Conservation (phyloP, 2,888 invertebrate genomes). For the Chymomyza caudatula region DNA sequence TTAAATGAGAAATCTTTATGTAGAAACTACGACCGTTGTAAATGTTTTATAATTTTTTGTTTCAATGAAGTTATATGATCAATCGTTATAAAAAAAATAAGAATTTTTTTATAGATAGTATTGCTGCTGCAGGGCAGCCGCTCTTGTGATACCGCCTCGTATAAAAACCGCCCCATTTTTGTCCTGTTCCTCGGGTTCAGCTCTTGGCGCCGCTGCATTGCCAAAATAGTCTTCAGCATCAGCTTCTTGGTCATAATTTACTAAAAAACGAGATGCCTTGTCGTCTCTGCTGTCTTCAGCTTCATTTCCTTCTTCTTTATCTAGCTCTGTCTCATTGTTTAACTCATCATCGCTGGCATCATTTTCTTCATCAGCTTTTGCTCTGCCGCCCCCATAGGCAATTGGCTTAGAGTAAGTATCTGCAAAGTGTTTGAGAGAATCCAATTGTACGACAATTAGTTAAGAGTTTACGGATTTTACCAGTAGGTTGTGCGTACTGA, state of each 20-base stretch:
- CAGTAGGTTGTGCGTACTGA: conserved; percentile 71
- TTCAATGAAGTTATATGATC: not conserved
- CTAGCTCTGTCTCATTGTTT: not conserved
- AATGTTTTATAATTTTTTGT: not conserved
- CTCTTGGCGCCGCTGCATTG: conserved; percentile 4
- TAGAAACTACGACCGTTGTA: not conserved
- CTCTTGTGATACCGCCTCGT: not conserved
- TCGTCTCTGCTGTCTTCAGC: not conserved
- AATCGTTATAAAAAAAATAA: not conserved
- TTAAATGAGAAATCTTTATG: not conserved
- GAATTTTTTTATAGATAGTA: not conserved
- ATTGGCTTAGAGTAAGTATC: conserved; percentile 66
- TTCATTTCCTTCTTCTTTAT: not conserved
- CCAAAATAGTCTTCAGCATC: too few relatives aligned
- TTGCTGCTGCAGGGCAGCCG: not conserved
- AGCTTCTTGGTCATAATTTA: conserved; percentile 28
- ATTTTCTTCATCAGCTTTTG: conserved; percentile 5
- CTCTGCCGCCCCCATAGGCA: conserved; percentile 26
- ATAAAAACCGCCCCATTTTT: conserved; percentile 15
- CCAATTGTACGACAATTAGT: conserved; percentile 75
- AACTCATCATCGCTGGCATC: not conserved
- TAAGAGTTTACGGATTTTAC: conserved; percentile 74
- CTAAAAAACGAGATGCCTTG: conserved; percentile 16
- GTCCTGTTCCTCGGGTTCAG: conserved; percentile 8
- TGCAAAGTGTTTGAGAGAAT: conserved; percentile 76